These are phyloP conservation scores for Anneissia japonica DNA, from an alignment of 35 echinoderm and acorn worm genomes.

Conservation along the genomic window DNA sequence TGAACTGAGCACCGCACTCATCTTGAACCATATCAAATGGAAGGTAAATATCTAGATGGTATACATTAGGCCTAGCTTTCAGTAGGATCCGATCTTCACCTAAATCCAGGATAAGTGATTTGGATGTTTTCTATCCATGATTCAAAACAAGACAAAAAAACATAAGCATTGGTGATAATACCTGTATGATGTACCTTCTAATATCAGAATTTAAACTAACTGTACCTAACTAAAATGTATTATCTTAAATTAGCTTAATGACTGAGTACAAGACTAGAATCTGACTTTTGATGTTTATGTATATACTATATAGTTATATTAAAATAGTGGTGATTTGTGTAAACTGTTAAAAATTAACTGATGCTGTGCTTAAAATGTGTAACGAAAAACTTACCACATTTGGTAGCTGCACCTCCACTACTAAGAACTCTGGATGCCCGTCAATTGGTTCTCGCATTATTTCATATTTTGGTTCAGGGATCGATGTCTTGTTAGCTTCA, in stretches of 20 bases:
- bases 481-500: background rate
- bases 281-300: too few species aligned
- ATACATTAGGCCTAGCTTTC: conserved; percentile 72
- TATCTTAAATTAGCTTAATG: too few species aligned
- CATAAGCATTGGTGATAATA: too few species aligned
- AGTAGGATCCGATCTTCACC: conserved; percentile 85
- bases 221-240: too few species aligned
- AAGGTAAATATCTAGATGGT: conserved; percentile 77
- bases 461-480: conserved; percentile 62
- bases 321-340: too few species aligned
- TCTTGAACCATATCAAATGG: conserved; percentile 80
- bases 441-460: conserved; percentile 80
- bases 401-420: conserved; percentile 78
- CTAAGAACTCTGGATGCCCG: conserved; percentile 91
- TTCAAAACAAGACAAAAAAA: too few species aligned
- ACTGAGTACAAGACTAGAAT: too few species aligned
- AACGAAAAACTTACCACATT: conserved; percentile 95
- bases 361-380: too few species aligned
- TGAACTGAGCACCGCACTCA: conserved; percentile 91
- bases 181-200: too few species aligned
- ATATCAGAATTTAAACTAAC: too few species aligned
- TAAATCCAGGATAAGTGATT: conserved; percentile 65
- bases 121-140: conserved; percentile 70
- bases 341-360: too few species aligned
- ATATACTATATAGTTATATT: too few species aligned